These are phyloP conservation scores for Erannis defoliaria DNA, from an alignment of 2,888 invertebrate species.

Conservation along the genomic window DNA sequence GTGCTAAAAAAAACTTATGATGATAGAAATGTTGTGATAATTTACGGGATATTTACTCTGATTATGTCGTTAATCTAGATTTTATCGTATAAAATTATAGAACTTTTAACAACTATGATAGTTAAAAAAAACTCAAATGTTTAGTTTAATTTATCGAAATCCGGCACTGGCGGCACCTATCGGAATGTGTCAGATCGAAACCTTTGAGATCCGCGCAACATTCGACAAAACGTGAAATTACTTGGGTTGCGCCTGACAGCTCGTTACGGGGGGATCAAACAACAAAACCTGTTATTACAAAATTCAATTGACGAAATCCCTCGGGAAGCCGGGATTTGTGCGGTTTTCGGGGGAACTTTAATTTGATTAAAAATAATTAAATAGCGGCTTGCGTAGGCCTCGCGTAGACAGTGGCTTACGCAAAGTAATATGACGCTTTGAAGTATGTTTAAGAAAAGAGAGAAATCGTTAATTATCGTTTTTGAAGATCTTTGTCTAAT, in stretches of 20 bases:
- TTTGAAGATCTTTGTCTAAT: no score
- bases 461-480: no score
- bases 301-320: conserved; percentile 39
- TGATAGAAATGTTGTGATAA: no score
- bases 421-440: neutral
- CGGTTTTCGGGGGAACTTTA: conserved; percentile 35
- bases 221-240: conserved; percentile 54
- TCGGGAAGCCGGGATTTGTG: conserved; percentile 24
- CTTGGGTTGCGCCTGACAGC: conserved; percentile 55
- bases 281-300: conserved; percentile 41
- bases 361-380: conserved; percentile 36
- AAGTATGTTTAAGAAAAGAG: neutral
- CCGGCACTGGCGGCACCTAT: conserved; percentile 26
- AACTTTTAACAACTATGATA: no score
- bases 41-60: no score
- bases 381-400: conserved; percentile 10
- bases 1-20: no score
- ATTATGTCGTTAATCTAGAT: no score
- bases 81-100: no score
- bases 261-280: conserved; percentile 46
- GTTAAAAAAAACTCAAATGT: no score
- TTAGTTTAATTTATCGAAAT: neutral
- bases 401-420: neutral
- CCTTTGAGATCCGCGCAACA: conserved; percentile 42
- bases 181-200: conserved; percentile 37